phyloP scores from a whole-genome alignment of 2,888 invertebrate genomes.

The Nomada ferruginata region DNA sequence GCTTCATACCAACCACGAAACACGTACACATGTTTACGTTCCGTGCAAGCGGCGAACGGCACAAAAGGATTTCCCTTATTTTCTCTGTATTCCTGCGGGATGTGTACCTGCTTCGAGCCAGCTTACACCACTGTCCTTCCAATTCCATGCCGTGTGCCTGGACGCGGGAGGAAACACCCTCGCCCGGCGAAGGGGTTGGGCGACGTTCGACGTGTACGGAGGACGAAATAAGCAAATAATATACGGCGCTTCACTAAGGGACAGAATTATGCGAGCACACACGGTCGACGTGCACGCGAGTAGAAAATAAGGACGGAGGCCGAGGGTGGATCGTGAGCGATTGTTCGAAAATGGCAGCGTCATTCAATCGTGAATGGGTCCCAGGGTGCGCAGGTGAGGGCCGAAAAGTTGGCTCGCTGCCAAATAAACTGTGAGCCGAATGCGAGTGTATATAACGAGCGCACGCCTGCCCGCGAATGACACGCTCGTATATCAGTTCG shows the following conservation, averaged over 20 bases:
- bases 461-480: constrained; percentile 31
- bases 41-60: constrained; percentile 48
- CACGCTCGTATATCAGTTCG: constrained; percentile 62
- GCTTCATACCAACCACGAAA: constrained; percentile 21
- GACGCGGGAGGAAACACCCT: constrained; percentile 45
- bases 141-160: constrained; percentile 39
- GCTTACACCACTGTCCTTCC: constrained; percentile 43
- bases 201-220: constrained; percentile 76
- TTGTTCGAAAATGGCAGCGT: constrained; percentile 76
- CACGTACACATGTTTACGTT: constrained; percentile 18
- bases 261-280: constrained; percentile 40
- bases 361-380: constrained; percentile 67
- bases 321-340: constrained; percentile 65
- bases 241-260: constrained; percentile 37
- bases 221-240: constrained; percentile 78
- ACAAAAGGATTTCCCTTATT: constrained; percentile 56
- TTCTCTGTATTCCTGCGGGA: constrained; percentile 47
- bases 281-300: constrained; percentile 17
- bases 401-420: constrained; percentile 65
- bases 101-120: constrained; percentile 32
- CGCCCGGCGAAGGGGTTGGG: constrained; percentile 53
- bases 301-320: constrained; percentile 37
- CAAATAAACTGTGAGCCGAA: constrained; percentile 72
- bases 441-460: constrained; percentile 48
- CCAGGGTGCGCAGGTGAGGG: neutral